Conservation (phyloP, 2,113 vertebrate species). For the Strix aluco region DNA sequence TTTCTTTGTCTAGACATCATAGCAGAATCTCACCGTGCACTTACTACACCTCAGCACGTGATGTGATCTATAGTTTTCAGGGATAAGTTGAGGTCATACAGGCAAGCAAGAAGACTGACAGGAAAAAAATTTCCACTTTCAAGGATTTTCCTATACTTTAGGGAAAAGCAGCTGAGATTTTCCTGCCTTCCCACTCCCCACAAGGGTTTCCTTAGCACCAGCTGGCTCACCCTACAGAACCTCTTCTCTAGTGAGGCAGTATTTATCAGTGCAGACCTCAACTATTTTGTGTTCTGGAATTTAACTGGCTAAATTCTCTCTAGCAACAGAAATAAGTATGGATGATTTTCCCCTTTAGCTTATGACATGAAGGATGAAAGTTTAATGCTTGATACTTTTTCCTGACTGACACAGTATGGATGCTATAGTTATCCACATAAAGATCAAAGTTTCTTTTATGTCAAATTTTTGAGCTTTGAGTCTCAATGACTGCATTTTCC, state of each 20-base stretch:
- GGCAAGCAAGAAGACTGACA: not conserved
- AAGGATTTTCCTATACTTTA: not conserved
- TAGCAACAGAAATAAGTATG: not conserved
- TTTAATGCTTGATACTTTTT: not conserved
- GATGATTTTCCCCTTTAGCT: not conserved
- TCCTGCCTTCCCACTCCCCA: not conserved
- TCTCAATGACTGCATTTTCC: not conserved
- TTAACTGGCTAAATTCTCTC: not conserved
- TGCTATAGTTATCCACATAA: not conserved
- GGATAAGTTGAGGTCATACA: not conserved
- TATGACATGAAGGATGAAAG: not conserved
- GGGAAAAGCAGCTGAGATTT: not conserved
- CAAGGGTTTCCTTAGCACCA: not conserved
- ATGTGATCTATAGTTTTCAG: not conserved
- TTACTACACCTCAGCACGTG: accelerated
- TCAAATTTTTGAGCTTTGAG: not conserved
- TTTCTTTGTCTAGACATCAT: not conserved
- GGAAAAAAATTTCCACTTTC: not conserved
- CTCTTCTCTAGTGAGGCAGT: not conserved
- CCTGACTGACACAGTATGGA: not conserved
- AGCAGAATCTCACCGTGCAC: not conserved
- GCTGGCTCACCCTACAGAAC: not conserved
- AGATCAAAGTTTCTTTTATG: not conserved
- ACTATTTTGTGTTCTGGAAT: not conserved
- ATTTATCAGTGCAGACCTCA: not conserved